These are phyloP conservation scores for Halesus radiatus DNA, from an alignment of 1,140 invertebrate genomes.

Conservation along the genomic window DNA sequence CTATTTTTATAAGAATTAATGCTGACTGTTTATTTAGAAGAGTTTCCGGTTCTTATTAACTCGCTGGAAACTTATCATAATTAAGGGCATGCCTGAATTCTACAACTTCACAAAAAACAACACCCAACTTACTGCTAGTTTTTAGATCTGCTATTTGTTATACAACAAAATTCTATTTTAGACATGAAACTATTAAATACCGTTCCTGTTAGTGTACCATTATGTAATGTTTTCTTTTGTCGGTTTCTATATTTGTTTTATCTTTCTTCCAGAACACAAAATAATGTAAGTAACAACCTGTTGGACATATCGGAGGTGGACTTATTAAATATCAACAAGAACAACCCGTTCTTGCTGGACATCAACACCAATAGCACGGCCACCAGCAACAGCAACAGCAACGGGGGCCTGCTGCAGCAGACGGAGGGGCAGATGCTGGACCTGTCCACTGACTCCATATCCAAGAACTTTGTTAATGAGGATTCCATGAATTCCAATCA, in stretches of 20 bases:
- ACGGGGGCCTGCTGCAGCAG: neutral
- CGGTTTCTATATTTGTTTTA: neutral
- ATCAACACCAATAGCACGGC: conserved; percentile 59
- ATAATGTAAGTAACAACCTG: conserved; percentile 71
- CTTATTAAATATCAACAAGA: conserved; percentile 71
- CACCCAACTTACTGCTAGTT: too few relatives aligned
- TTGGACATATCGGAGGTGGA: conserved; percentile 72
- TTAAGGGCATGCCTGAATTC: too few relatives aligned
- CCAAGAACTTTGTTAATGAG: conserved; percentile 61
- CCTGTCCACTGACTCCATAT: conserved; percentile 58
- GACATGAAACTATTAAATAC: too few relatives aligned
- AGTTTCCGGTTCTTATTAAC: too few relatives aligned
- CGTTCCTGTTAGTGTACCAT: too few relatives aligned
- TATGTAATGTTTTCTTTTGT: too few relatives aligned
- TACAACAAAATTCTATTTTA: too few relatives aligned
- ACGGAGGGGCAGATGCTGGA: conserved; percentile 4
- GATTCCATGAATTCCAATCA: conserved; percentile 68
- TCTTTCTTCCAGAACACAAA: conserved; percentile 67
- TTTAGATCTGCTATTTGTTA: too few relatives aligned
- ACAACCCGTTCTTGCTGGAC: conserved; percentile 64
- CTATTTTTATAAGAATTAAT: too few relatives aligned
- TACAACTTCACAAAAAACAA: too few relatives aligned
- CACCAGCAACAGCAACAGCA: neutral
- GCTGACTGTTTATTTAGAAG: too few relatives aligned
- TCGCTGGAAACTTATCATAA: too few relatives aligned